Conservation (phyloP, 2,888 invertebrate genomes). For the Teleiodes luculella region DNA sequence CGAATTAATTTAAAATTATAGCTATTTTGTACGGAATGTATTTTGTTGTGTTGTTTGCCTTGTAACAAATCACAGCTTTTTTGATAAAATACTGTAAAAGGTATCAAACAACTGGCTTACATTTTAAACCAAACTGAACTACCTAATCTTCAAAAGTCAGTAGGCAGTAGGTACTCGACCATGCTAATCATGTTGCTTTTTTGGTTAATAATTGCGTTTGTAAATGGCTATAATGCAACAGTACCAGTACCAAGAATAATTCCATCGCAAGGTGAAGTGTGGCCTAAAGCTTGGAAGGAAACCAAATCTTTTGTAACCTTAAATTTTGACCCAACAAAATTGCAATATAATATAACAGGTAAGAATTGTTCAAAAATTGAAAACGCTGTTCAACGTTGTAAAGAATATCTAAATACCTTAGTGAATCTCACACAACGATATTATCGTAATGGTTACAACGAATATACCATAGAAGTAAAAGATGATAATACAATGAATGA, state of each 20-base stretch:
- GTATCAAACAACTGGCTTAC: background rate
- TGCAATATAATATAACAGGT: background rate
- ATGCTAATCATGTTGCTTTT: background rate
- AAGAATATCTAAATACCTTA: background rate
- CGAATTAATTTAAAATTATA: no score
- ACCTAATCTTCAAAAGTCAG: background rate
- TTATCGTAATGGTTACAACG: background rate
- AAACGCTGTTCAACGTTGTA: background rate
- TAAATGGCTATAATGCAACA: background rate
- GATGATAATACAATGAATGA: background rate
- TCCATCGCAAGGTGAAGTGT: background rate
- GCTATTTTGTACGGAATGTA: no score
- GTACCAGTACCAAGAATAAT: background rate
- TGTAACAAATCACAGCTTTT: no score
- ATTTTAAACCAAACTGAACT: background rate
- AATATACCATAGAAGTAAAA: background rate
- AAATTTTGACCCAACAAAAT: background rate
- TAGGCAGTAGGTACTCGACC: no score
- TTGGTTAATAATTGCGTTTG: background rate
- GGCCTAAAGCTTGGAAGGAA: background rate
- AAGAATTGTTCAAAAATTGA: background rate
- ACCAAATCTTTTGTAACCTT: constrained; percentile 32
- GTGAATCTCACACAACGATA: background rate
- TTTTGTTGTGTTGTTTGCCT: no score
- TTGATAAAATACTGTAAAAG: background rate